A percentile compares a stretch with the other conserved stretches of the same genome.
Conservation (phyloP, 2,797 vertebrate species). For the Silurus aristotelis region DNA sequence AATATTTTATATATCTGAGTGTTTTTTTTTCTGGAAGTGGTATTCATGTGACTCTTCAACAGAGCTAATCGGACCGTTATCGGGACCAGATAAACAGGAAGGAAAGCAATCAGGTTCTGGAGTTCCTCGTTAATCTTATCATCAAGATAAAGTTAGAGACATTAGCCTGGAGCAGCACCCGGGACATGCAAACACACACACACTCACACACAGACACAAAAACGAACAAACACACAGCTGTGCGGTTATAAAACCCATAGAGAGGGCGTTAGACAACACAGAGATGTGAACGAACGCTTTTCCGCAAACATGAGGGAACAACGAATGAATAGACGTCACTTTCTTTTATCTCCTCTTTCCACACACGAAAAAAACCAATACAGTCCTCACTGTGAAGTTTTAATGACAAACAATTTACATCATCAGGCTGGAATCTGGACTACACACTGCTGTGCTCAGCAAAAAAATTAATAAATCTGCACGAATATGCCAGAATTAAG, state of each 20-base stretch:
- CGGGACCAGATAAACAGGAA: conserved; percentile 59
- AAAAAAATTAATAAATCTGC: conserved; percentile 17
- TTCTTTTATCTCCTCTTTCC: conserved; percentile 4
- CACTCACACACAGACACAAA: background rate
- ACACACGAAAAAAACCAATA: conserved; percentile 23
- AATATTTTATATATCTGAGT: background rate
- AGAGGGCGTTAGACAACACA: conserved; percentile 11
- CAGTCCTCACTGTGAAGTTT: background rate
- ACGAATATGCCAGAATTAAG: conserved; percentile 30
- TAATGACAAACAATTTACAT: conserved; percentile 17
- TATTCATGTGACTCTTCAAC: conserved; percentile 21
- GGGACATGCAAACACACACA: conserved; percentile 26
- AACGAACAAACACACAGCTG: conserved; percentile 14
- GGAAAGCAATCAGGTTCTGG: conserved; percentile 45
- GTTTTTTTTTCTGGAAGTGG: background rate
- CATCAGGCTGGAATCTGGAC: conserved; percentile 13
- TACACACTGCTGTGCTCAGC: conserved; percentile 20
- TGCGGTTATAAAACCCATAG: conserved; percentile 9
- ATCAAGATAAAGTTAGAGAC: conserved; percentile 40
- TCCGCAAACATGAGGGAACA: conserved; percentile 8
- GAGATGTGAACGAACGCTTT: conserved; percentile 14
- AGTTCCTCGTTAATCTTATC: conserved; percentile 51
- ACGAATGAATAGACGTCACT: background rate
- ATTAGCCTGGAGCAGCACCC: conserved; percentile 36
- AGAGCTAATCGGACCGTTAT: conserved; percentile 45